Evolutionary conservation across 2,113 vertebrate genomes (phyloP), one percentile per base, ranked within the genome.

Genomic region (Siniperca knerii): DNA sequence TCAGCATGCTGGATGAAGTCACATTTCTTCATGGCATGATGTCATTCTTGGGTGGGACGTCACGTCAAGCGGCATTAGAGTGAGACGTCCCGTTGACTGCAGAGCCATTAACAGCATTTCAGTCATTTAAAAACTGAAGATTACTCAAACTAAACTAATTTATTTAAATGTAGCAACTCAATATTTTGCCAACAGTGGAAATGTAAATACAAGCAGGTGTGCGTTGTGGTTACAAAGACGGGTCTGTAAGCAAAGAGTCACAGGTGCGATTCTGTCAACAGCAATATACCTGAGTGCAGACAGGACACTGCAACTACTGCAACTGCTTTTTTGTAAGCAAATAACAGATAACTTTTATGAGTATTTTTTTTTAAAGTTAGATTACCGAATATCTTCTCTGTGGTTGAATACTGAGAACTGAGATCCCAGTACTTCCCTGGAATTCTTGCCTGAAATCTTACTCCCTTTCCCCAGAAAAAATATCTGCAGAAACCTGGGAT

Each of bases 41-140:
- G 90, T 93, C 92, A 92, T 46, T 33, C 20, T 21, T 15, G 88
- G 88, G 84, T 71, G 88, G 84, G 81, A 90, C 8, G 69, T 81
- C 84, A 79, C 42, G 71, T 93, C 86, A 84, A 21, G 71, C 42
- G 6, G 57, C 62, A 69, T 90, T 85, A 82, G 58, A 70, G 25
- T 6, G 29, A 87, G 85, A 70, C 25, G 20, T 77, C 62, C 37
- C 10, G 61, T 67, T 40, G 74, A 87, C 58, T 33, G 71, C 42
- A 25, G 20, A 48, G 46, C 60, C 60, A 50, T 62, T 80, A 81
- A 46, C 52, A 50, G 40, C 50, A n/a, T 37, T 58, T 79, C 3
- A 55, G 82, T 46, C 8, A 18, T 84, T 74, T 50, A 4, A 55
- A 71, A 54, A 44, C 6, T 1, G 21, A 54, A 67, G n/a, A 57